Evolutionary conservation across 2,113 vertebrate genomes (phyloP), one percentile per base, ranked within the genome.

Genomic region (Oriolus oriolus): DNA sequence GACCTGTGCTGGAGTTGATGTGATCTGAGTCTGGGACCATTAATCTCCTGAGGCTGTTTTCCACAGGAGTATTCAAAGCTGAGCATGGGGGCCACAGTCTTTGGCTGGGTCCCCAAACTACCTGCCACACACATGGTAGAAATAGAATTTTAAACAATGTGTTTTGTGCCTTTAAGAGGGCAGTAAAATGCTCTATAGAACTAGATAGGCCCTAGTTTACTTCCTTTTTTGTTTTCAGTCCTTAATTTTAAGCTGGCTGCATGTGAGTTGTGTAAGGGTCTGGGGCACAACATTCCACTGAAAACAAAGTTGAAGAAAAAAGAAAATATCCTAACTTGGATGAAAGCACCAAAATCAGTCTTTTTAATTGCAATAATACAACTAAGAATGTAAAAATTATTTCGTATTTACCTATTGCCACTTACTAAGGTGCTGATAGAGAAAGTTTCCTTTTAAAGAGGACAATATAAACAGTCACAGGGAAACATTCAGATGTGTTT

Each of bases 381-480:
- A 35, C 41, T 90, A 68, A 87, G 66, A 86, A 64, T 78, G 21
- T 78, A 73, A 61, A 95, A 82, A n/a, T 94, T 91, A 76, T 73
- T 93, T 77, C 42, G 30, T 80, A 16, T 95, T 96, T 96, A 95
- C 84, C 92, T 95, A 86, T 71, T 96, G 66, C 83, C 76, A 76
- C 85, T 96, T 93, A 65, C 37, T 94, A 81, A 94, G 91, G 92
- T 97, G 93, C 95, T 91, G 77, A 93, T 78, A 70, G 84, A 79
- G 77, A 95, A 94, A 84, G 70, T 96, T 97, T 98, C 94, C 93
- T 95, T 97, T 97, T 96, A 91, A 97, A 97, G 95, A 89, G 87
- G 50, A 39, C 54, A 84, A 6, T 96, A 81, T 96, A 97, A 96
- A 97, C 94, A 96, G 71, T 91, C 54, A 39, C 23, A 90, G 82